Percentiles rank a stretch among this genome's conserved stretches.
These are phyloP conservation scores for Pan paniscus DNA, from an alignment of 2,113 vertebrate genomes.

Conservation along the genomic window DNA sequence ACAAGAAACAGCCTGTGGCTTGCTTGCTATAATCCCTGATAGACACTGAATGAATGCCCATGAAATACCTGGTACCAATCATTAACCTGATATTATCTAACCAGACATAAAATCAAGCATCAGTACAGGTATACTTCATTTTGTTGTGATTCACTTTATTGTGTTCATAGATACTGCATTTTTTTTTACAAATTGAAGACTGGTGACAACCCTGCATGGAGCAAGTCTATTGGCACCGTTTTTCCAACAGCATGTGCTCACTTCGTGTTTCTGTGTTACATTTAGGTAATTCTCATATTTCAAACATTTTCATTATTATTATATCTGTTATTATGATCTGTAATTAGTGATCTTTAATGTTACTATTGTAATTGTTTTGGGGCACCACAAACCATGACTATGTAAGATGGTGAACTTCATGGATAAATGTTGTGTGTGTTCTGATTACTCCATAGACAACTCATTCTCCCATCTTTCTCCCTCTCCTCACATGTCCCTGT, in stretches of 20 bases:
- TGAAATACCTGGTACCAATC: background rate
- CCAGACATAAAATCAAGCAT: background rate
- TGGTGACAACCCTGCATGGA: background rate
- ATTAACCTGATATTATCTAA: background rate
- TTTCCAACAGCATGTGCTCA: background rate
- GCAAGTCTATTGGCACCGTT: background rate
- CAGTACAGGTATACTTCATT: background rate
- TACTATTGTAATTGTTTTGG: background rate
- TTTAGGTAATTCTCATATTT: background rate
- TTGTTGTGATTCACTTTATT: background rate
- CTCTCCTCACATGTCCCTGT: background rate
- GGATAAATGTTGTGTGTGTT: background rate
- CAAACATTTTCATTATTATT: background rate
- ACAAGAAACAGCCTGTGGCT: background rate
- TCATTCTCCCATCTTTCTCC: background rate
- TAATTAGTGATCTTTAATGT: background rate
- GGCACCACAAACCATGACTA: background rate
- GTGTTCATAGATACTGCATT: background rate
- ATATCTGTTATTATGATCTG: background rate
- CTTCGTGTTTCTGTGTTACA: background rate
- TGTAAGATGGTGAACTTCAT: background rate
- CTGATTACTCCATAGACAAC: background rate
- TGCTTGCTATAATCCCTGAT: background rate
- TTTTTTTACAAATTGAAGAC: background rate
- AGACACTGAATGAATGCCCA: background rate